Evolutionary conservation across 2,888 invertebrate genomes (phyloP).

Genomic region (Dolichopus griseipennis): DNA sequence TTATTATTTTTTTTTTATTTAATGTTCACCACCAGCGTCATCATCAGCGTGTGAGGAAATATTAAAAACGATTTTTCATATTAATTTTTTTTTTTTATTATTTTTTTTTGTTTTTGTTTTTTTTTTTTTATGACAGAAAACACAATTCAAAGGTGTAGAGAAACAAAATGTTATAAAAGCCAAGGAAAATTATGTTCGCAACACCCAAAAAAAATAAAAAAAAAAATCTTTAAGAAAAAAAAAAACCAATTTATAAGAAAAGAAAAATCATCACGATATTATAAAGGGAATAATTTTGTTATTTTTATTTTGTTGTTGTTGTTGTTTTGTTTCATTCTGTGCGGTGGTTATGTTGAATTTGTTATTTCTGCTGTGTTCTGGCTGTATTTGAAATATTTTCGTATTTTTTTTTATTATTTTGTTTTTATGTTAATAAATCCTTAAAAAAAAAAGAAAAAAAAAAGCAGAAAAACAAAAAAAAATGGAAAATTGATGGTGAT

Average conservation of each 20-base stretch:
- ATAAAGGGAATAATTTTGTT: not conserved
- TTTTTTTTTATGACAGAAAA: not conserved
- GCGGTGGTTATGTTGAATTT: not conserved
- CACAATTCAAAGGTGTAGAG: not conserved
- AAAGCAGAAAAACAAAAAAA: too few species aligned
- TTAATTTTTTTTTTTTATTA: not conserved
- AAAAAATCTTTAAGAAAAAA: not conserved
- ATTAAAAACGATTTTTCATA: constrained; percentile 1
- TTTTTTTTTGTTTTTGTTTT: not conserved
- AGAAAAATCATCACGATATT: not conserved
- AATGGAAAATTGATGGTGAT: too few species aligned
- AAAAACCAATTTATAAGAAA: not conserved
- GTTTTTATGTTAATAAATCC: not conserved
- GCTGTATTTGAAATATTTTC: not conserved
- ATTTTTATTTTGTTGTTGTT: not conserved
- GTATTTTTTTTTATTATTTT: too few species aligned
- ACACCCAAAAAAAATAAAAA: not conserved
- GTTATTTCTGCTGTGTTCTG: not conserved
- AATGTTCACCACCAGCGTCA: not conserved
- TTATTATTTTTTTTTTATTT: too few species aligned
- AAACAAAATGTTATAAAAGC: constrained; percentile 3
- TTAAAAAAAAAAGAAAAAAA: too few species aligned
- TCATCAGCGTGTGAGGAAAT: constrained; percentile 2
- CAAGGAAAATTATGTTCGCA: constrained; percentile 1
- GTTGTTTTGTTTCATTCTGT: not conserved